Evolutionary conservation across 2,888 invertebrate species (phyloP).

Genomic region (Eupeodes latifasciatus): DNA sequence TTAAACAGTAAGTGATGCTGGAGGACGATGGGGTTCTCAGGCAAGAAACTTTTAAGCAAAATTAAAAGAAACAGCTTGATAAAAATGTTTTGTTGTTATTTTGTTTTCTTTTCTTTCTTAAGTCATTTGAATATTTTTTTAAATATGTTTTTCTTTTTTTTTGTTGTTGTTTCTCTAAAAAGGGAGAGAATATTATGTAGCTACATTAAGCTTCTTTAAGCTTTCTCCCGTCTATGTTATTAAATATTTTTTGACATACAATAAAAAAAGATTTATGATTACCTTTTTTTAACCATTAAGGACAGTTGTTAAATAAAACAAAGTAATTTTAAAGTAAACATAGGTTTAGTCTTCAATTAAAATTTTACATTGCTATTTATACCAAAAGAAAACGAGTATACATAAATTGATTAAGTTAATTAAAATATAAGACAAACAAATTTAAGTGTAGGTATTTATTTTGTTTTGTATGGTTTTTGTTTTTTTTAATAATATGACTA

Average conservation of each 20-base stretch:
- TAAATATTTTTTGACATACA: neutral
- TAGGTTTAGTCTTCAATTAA: conserved; percentile 1
- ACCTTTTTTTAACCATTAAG: neutral
- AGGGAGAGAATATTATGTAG: neutral
- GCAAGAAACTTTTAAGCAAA: conserved; percentile 63
- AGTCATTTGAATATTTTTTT: neutral
- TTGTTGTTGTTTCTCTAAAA: neutral
- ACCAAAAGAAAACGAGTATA: neutral
- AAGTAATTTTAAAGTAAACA: neutral
- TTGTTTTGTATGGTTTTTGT: neutral
- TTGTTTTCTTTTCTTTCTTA: conserved; percentile 4
- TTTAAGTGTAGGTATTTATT: conserved; percentile 15
- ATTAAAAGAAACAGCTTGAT: conserved; percentile 11
- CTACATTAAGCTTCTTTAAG: neutral
- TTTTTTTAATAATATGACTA: conserved; percentile 59
- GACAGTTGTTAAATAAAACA: neutral
- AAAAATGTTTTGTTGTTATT: conserved; percentile 21
- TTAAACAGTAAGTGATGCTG: conserved; percentile 66
- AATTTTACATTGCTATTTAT: neutral
- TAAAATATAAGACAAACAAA: conserved; percentile 27
- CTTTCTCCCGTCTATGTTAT: neutral
- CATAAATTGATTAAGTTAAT: neutral
- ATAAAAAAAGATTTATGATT: neutral
- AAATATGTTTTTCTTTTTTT: neutral
- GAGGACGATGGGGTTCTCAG: conserved; percentile 38